Evolutionary conservation across 2,797 vertebrate species (phyloP).

Genomic region (Denticeps clupeoides): DNA sequence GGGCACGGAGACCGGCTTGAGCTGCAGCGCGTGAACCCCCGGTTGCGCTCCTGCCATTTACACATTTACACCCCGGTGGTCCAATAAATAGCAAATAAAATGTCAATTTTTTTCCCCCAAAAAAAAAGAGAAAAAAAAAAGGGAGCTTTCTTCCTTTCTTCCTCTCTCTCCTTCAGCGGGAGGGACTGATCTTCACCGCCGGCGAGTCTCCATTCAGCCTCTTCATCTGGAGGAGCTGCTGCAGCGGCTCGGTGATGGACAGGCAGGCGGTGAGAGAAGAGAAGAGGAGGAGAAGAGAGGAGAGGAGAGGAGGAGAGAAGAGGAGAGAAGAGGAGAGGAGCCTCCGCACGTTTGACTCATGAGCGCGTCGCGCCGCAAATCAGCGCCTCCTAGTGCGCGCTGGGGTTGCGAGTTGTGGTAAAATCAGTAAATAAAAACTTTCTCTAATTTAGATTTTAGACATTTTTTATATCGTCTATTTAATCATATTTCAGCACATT

Average conservation of each 20-base stretch:
- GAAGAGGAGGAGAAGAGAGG: conserved; percentile 52
- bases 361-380: conserved; percentile 28
- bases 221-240: too few relatives aligned
- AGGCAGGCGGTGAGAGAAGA: conserved; percentile 29
- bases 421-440: too few relatives aligned
- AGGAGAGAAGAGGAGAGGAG: conserved; percentile 18
- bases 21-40: conserved; percentile 92
- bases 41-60: conserved; percentile 93
- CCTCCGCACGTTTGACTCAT: conserved; percentile 32
- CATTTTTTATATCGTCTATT: too few relatives aligned
- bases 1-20: conserved; percentile 82
- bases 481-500: too few relatives aligned
- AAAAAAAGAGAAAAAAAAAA: conserved; percentile 1
- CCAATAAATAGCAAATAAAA: too few relatives aligned
- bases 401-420: too few relatives aligned
- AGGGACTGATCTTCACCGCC: conserved; percentile 12
- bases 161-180: too few relatives aligned
- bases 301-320: conserved; percentile 29
- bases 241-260: conserved; percentile 4
- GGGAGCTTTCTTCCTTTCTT: conserved; percentile 8
- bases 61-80: conserved; percentile 30
- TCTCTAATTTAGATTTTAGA: too few relatives aligned
- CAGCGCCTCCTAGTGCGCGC: conserved; percentile 38
- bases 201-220: conserved; percentile 1
- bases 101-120: too few relatives aligned